Conservation (phyloP, 2,888 invertebrate genomes). For the Melanchra persicariae region DNA sequence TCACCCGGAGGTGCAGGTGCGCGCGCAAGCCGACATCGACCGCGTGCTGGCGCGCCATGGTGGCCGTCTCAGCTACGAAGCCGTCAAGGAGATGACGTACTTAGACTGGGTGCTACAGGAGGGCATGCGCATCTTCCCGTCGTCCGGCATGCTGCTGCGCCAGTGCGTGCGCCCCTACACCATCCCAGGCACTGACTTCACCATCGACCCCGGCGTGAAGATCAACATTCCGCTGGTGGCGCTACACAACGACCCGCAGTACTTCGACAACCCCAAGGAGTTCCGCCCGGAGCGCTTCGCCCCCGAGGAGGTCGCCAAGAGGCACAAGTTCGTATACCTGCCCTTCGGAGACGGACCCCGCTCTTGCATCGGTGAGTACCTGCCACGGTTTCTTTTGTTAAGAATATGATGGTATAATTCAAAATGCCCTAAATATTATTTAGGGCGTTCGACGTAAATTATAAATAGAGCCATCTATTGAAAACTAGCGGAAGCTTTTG, state of each 20-base stretch:
- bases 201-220: constrained; percentile 71
- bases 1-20: constrained; percentile 75
- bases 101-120: constrained; percentile 79
- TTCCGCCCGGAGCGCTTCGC: constrained; percentile 79
- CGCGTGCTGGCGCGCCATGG: constrained; percentile 72
- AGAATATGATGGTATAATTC: too few species aligned
- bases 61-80: constrained; percentile 77
- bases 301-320: constrained; percentile 66
- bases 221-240: constrained; percentile 74
- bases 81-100: constrained; percentile 81
- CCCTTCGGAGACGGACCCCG: constrained; percentile 81
- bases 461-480: constrained; percentile 43
- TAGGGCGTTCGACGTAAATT: neutral
- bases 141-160: constrained; percentile 71
- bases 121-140: constrained; percentile 79
- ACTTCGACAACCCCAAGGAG: constrained; percentile 76
- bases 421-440: too few species aligned
- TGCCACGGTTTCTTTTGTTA: too few species aligned
- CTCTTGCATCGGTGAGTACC: constrained; percentile 77
- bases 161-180: constrained; percentile 70
- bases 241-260: constrained; percentile 78
- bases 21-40: constrained; percentile 77
- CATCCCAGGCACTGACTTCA: constrained; percentile 71
- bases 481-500: neutral
- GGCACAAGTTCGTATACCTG: constrained; percentile 74